Conservation (phyloP, 2,113 vertebrate genomes). For the Gambusia holbrooki region DNA sequence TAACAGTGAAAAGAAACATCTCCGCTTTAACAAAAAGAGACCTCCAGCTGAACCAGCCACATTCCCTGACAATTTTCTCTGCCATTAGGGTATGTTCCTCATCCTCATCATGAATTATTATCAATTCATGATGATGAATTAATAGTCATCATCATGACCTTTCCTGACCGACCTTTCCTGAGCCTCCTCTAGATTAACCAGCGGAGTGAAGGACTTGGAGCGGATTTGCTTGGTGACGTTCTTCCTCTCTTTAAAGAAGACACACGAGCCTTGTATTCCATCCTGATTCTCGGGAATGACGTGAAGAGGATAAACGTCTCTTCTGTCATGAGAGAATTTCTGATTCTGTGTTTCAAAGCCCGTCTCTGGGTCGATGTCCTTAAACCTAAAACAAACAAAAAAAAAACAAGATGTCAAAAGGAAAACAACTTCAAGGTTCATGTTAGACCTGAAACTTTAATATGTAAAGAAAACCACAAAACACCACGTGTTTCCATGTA, state of each 20-base stretch:
- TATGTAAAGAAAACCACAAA: no score
- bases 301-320: conserved; percentile 87
- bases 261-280: conserved; percentile 91
- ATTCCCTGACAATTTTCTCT: neutral
- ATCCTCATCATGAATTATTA: neutral
- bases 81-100: neutral
- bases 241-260: conserved; percentile 83
- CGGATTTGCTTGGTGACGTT: conserved; percentile 84
- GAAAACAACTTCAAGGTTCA: neutral
- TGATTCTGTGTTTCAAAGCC: conserved; percentile 76
- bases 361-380: conserved; percentile 86
- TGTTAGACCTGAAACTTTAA: no score
- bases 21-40: no score
- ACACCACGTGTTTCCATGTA: no score
- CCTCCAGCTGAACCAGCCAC: neutral
- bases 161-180: conserved; percentile 74
- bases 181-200: conserved; percentile 79
- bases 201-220: conserved; percentile 73
- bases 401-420: neutral
- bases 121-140: neutral
- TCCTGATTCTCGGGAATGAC: conserved; percentile 85
- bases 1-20: no score
- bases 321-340: neutral
- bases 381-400: conserved; percentile 79
- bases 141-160: no score